Base-by-base conservation (phyloP, 2,797 vertebrate species). In the Chromobotia macracanthus region DNA sequence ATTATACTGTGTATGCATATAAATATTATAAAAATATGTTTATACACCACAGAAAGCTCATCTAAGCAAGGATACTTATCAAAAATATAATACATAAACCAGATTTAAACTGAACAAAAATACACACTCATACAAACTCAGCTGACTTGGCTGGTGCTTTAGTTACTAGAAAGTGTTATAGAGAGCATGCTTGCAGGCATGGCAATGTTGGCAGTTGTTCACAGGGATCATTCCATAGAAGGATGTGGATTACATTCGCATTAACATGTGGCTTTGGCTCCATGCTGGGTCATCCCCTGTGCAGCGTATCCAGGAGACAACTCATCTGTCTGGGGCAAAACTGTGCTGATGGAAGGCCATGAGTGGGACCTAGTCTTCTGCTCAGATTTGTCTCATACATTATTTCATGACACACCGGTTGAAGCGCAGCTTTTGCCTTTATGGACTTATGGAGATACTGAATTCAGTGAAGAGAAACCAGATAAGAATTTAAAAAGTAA, bases 201-300 rank as follows among this genome's bases (percentile, higher is more conserved):
- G 71, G 70, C 51, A 16, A 66, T 65, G 68, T 66, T 84, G 85
- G 85, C 83, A 56, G 80, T n/a, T 77, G 77, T 64, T 81, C 82
- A 63, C 64, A 61, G 19, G 44, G 82, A 88, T 87, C 81, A 82
- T 76, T 67, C 66, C 79, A 61, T 80, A 75, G 77, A 74, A 82
- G 84, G 87, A 87, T 87, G 84, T 88, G 87, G 87, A 86, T 87
- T 85, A 90, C 84, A 88, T 86, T 86, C 86, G 80, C 83, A 86
- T 83, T 56, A 83, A 85, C 85, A 87, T 82, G 84, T 78, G 75
- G 78, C 77, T 85, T 84, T 80, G 82, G 82, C 80, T 80, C 7
- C 55, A 75, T 41, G 23, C 50, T 68, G 69, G 63, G 28, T 50
- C 51, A 1, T 60, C 21, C 72, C 55, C 4, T 16, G 23, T 46